These are phyloP conservation scores for Bibio marci DNA, from an alignment of 2,888 invertebrate genomes.

Conservation along the genomic window DNA sequence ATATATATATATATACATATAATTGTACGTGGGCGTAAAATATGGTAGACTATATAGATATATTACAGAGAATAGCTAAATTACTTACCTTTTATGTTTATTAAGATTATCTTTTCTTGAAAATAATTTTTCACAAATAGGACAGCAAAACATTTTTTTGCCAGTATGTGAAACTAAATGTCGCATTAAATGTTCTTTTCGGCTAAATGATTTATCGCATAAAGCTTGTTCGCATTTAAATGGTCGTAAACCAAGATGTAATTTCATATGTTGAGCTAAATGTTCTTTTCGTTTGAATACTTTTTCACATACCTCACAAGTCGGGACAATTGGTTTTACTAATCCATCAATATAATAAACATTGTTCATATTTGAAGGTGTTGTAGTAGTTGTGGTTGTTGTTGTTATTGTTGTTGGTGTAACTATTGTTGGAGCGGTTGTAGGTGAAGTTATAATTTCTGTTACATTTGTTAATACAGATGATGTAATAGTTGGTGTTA, in stretches of 20 bases:
- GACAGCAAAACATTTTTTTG: constrained; percentile 45
- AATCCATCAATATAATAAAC: too few relatives aligned
- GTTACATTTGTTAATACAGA: constrained; percentile 1
- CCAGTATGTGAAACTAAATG: constrained; percentile 51
- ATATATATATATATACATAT: too few relatives aligned
- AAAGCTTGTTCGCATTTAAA: constrained; percentile 39
- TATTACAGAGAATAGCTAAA: too few relatives aligned
- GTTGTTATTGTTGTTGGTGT: constrained; percentile 6
- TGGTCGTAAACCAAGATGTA: constrained; percentile 47
- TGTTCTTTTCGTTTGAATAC: constrained; percentile 52
- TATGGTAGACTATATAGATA: too few relatives aligned
- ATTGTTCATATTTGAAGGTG: not conserved
- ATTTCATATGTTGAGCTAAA: constrained; percentile 46
- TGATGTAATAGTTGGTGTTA: constrained; percentile 12
- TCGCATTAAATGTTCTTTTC: constrained; percentile 49
- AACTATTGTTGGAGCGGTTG: constrained; percentile 6
- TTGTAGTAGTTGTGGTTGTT: constrained; percentile 5
- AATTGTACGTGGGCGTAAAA: too few relatives aligned
- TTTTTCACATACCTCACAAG: constrained; percentile 41
- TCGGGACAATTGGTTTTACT: too few relatives aligned
- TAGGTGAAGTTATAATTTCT: too few relatives aligned
- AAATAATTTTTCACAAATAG: constrained; percentile 38
- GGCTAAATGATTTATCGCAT: constrained; percentile 47
- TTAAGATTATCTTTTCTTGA: constrained; percentile 30
- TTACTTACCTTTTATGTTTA: constrained; percentile 24